Evolutionary conservation across 2,888 invertebrate species (phyloP), one percentile per base, ranked within the genome.

Genomic region (Meteorus cinctellus): DNA sequence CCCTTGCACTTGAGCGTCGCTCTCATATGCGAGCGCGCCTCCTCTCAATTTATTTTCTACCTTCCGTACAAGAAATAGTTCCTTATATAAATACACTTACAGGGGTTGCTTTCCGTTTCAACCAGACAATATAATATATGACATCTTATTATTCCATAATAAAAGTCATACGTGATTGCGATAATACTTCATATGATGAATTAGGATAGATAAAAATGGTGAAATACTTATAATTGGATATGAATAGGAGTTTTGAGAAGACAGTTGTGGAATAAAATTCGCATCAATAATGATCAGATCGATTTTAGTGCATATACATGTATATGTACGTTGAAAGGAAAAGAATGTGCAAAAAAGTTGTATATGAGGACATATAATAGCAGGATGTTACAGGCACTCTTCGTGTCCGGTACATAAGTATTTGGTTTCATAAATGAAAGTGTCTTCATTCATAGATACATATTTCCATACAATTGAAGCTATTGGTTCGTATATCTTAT

Each of bases 371-470:
- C 84, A 84, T 85, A 86, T 87, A 88, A 87, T 86, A 88, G 85
- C 87, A 87, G 88, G 87, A 88, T 88, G 87, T 87, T 87, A 88
- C 87, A 87, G 86, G 86, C 84, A 84, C 86, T 86, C 86, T n/a
- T 19, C 24, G 86, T 87, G 87, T 87, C 87, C 87, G 87, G 87
- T 87, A 86, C 83, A 86, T 85, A 87, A 85, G 85, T 87, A 87
- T 87, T 86, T 87, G 84, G 85, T 88, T 88, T 88, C 87, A 87
- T 88, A 88, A 88, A 88, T 85, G 88, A 88, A 88, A 88, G 88
- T 88, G 87, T 88, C 88, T 88, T 88, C 87, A 88, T 88, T 88
- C 88, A 88, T 88, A 88, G 88, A 88, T 86, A 87, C 85, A 87
- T 87, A 88, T 88, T 88, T 88, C 88, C 88, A 88, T 88, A 88